phyloP scores from a whole-genome alignment of 2,888 invertebrate genomes.

The Saturnia japonica region DNA sequence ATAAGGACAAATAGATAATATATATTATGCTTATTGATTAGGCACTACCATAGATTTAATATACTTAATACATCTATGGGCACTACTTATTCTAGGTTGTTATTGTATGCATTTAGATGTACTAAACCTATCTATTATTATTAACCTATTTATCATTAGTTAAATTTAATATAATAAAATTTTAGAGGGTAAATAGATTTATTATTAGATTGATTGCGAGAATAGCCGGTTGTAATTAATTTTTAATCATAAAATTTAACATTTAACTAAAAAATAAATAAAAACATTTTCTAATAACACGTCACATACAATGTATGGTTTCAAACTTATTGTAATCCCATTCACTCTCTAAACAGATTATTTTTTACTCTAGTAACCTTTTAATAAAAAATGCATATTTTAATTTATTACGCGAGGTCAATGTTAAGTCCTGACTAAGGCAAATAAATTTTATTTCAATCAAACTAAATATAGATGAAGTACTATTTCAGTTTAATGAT shows the following conservation, averaged over 20 bases:
- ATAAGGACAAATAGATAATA: not conserved
- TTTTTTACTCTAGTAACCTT: not conserved
- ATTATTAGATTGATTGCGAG: too few relatives aligned
- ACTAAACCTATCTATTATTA: too few relatives aligned
- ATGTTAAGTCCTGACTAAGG: not conserved
- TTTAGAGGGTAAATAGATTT: too few relatives aligned
- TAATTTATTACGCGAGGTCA: not conserved
- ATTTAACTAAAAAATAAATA: not conserved
- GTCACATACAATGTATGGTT: too few relatives aligned
- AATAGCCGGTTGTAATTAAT: not conserved
- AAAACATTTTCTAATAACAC: too few relatives aligned
- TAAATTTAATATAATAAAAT: too few relatives aligned
- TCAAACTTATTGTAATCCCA: not conserved
- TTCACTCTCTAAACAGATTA: not conserved
- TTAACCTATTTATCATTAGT: too few relatives aligned
- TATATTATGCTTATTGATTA: not conserved
- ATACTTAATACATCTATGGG: too few relatives aligned
- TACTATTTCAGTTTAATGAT: not conserved
- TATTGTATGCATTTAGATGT: too few relatives aligned
- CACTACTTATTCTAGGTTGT: too few relatives aligned
- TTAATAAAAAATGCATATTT: not conserved
- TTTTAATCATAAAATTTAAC: not conserved
- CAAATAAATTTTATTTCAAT: not conserved
- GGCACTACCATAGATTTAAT: too few relatives aligned
- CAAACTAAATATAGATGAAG: not conserved